phyloP scores from a whole-genome alignment of 2,888 invertebrate species.

The Thysanoteuthis rhombus region DNA sequence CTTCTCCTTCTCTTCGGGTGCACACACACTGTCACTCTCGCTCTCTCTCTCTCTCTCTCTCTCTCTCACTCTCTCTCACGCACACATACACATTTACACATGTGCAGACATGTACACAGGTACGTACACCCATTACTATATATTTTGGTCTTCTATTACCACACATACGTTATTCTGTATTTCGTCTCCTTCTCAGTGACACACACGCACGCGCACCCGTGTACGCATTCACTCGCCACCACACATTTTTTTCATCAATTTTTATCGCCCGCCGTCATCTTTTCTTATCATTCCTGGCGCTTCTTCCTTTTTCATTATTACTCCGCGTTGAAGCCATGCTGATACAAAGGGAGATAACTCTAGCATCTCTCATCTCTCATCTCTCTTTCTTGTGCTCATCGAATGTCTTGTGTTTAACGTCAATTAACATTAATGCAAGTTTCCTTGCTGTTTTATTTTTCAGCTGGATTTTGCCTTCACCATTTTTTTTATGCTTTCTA shows the following conservation, averaged over 20 bases:
- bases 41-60: too few species aligned
- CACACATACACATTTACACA: too few species aligned
- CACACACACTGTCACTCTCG: too few species aligned
- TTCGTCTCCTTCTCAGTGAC: background rate
- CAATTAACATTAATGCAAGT: background rate
- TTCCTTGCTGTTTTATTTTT: background rate
- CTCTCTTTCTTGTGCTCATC: too few species aligned
- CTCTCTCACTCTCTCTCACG: too few species aligned
- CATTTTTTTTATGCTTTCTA: background rate
- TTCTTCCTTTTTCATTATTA: conserved; percentile 12
- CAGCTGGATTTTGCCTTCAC: background rate
- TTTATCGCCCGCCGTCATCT: background rate
- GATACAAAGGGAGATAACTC: conserved; percentile 12
- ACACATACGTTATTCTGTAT: too few species aligned
- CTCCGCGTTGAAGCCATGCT: background rate
- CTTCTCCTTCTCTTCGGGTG: too few species aligned
- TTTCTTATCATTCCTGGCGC: background rate
- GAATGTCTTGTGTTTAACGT: background rate
- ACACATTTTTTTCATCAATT: background rate
- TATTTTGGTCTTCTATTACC: too few species aligned
- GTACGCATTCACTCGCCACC: too few species aligned
- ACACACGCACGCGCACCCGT: background rate
- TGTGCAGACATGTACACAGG: too few species aligned
- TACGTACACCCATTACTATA: too few species aligned
- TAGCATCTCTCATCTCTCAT: background rate